phyloP scores from a whole-genome alignment of 2,113 vertebrate species.

The Neomonachus schauinslandi region DNA sequence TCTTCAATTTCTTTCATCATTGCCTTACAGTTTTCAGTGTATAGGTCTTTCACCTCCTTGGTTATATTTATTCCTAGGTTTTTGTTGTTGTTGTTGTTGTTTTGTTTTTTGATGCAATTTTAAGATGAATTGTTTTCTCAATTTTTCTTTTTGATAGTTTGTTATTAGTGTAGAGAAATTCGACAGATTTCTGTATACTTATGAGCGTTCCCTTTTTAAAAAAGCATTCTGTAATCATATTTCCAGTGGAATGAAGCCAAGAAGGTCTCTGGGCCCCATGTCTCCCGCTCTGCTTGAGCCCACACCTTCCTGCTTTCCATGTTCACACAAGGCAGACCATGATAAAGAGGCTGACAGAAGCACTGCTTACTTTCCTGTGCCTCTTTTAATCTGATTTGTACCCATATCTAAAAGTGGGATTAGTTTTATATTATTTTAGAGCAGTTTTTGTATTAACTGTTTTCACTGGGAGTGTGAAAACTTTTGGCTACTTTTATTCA shows the following conservation, averaged over 20 bases:
- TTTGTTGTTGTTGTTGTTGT: neutral
- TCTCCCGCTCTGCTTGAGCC: neutral
- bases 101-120: neutral
- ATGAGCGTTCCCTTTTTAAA: neutral
- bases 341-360: neutral
- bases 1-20: neutral
- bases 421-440: neutral
- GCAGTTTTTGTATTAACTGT: neutral
- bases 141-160: neutral
- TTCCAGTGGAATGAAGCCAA: neutral
- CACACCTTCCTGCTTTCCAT: neutral
- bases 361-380: neutral
- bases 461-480: neutral
- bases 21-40: neutral
- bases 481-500: neutral
- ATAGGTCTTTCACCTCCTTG: neutral
- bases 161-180: neutral
- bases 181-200: neutral
- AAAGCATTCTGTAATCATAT: neutral
- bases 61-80: neutral
- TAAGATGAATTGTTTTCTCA: neutral
- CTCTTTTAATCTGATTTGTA: neutral
- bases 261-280: neutral
- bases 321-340: neutral
- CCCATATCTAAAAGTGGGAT: neutral